phyloP scores from a whole-genome alignment of 2,888 invertebrate species.

The Amblyjoppa fuscipennis region DNA sequence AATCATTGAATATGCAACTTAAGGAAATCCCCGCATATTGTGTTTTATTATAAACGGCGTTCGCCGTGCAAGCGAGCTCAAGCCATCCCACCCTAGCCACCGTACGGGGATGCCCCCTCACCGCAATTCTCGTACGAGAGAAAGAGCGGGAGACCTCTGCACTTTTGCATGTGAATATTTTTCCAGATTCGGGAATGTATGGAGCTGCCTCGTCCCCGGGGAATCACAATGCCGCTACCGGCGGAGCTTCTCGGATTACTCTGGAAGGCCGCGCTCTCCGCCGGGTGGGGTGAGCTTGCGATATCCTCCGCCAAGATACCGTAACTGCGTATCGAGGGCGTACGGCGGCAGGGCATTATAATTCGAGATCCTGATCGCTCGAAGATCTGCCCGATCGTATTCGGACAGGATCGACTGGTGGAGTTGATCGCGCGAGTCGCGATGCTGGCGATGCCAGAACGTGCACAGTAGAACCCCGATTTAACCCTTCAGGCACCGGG shows the following conservation, averaged over 20 bases:
- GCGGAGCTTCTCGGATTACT: slow-evolving; percentile 71
- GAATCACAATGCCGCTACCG: slow-evolving; percentile 62
- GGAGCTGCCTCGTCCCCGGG: slow-evolving; percentile 76
- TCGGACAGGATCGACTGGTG: slow-evolving; percentile 5
- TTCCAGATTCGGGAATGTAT: slow-evolving; percentile 82
- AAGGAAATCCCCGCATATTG: slow-evolving; percentile 85
- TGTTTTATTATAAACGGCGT: slow-evolving; percentile 84
- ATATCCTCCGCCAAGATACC: slow-evolving; percentile 56
- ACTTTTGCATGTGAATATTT: slow-evolving; percentile 83
- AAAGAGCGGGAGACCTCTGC: slow-evolving; percentile 75
- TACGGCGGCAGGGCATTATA: slow-evolving; percentile 56
- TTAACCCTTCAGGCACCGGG: too few species aligned
- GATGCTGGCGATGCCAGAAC: background rate
- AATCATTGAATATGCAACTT: slow-evolving; percentile 92
- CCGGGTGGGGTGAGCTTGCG: slow-evolving; percentile 32
- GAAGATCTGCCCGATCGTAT: slow-evolving; percentile 43
- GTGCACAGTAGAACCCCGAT: too few species aligned
- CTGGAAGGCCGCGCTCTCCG: slow-evolving; percentile 19
- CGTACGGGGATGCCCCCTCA: slow-evolving; percentile 47
- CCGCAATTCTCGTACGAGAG: slow-evolving; percentile 54
- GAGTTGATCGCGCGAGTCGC: background rate
- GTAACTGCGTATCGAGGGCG: slow-evolving; percentile 18
- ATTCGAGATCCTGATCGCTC: slow-evolving; percentile 66
- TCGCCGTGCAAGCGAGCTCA: slow-evolving; percentile 60
- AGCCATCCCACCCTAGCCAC: slow-evolving; percentile 46